Conservation (phyloP, 1,140 invertebrate species). For the Aphelinus certus region DNA sequence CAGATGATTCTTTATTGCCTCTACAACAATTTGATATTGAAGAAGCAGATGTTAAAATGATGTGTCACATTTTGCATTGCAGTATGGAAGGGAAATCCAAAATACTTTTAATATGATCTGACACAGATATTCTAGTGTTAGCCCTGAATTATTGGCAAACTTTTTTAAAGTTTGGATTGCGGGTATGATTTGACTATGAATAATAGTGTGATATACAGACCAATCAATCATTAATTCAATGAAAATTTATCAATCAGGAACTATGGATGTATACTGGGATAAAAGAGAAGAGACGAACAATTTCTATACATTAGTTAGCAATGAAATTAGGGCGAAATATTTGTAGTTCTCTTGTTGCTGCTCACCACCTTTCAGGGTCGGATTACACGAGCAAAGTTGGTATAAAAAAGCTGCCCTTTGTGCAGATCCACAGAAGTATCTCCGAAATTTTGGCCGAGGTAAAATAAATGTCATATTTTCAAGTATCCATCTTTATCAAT, state of each 20-base stretch:
- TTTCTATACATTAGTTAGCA: background rate
- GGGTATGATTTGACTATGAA: too few species aligned
- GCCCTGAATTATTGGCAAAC: background rate
- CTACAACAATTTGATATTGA: background rate
- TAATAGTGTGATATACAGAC: background rate
- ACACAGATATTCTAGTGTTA: background rate
- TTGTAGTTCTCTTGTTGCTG: background rate
- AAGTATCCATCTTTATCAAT: too few species aligned
- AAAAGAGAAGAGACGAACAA: background rate
- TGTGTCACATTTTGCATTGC: background rate
- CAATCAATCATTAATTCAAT: slow-evolving; percentile 23
- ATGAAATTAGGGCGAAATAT: background rate
- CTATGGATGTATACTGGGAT: background rate
- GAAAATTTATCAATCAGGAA: slow-evolving; percentile 42
- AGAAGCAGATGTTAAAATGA: slow-evolving; percentile 15
- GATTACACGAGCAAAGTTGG: slow-evolving; percentile 2
- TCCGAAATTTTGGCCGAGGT: background rate
- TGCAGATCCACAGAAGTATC: background rate
- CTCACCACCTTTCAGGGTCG: background rate
- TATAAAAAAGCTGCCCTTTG: slow-evolving; percentile 1
- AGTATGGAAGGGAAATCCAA: background rate
- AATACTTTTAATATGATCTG: background rate
- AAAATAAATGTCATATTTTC: background rate
- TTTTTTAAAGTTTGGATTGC: background rate
- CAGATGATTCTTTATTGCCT: background rate